Evolutionary conservation across 2,113 vertebrate species (phyloP).

Genomic region (Tragelaphus strepsiceros): DNA sequence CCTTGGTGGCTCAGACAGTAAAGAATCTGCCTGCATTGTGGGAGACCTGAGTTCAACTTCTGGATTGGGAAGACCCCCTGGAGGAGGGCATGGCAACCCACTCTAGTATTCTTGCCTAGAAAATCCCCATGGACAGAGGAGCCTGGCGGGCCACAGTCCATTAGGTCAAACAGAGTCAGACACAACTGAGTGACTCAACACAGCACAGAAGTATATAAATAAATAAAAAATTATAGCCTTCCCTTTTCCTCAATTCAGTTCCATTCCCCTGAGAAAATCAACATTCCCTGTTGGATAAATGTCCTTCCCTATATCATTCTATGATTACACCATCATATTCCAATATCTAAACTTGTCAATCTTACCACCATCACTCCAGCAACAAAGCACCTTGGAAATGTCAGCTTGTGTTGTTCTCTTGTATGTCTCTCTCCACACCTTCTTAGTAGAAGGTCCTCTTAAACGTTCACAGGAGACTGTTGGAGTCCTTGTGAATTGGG

Average conservation of each 20-base stretch:
- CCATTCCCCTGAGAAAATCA: background rate
- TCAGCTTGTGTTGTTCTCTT: background rate
- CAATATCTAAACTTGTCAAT: background rate
- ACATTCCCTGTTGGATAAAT: background rate
- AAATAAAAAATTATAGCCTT: background rate
- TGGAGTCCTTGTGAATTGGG: background rate
- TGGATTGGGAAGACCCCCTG: background rate
- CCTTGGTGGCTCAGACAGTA: background rate
- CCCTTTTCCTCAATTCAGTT: background rate
- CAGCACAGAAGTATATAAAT: background rate
- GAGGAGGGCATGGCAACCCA: background rate
- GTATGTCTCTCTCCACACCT: background rate
- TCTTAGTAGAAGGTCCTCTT: background rate
- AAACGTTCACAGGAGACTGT: background rate
- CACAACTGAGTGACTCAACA: background rate
- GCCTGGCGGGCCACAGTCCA: background rate
- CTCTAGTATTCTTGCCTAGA: background rate
- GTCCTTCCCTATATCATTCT: background rate
- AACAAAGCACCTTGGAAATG: background rate
- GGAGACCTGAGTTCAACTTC: background rate
- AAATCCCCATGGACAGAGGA: background rate
- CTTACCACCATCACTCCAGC: background rate
- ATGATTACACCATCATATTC: background rate
- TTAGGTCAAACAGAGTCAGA: background rate
- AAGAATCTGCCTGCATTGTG: background rate